Percentiles rank a stretch among this genome's conserved stretches.
These are phyloP conservation scores for Leucozona laternaria DNA, from an alignment of 2,888 invertebrate genomes.

Conservation along the genomic window DNA sequence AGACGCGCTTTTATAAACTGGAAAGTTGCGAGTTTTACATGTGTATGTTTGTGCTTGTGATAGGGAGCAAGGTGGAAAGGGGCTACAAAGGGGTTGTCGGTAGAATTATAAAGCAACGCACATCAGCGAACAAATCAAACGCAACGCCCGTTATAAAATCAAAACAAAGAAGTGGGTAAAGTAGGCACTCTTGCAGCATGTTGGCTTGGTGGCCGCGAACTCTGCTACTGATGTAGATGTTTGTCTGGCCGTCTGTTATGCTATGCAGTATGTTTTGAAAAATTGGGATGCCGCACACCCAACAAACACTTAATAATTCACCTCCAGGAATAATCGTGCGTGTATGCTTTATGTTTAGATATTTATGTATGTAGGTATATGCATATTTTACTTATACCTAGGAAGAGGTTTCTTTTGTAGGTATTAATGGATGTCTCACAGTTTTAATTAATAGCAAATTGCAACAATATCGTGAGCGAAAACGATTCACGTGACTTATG, in stretches of 20 bases:
- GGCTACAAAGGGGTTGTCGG: constrained; percentile 24
- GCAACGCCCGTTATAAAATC: constrained; percentile 65
- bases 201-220: constrained; percentile 35
- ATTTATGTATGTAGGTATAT: not conserved
- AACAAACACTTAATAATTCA: constrained; percentile 47
- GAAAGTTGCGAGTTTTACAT: not conserved
- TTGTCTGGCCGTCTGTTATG: constrained; percentile 26
- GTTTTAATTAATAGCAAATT: constrained; percentile 54
- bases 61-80: not conserved
- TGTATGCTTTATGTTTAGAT: constrained; percentile 17
- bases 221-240: constrained; percentile 35
- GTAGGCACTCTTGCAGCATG: constrained; percentile 8
- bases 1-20: constrained; percentile 25
- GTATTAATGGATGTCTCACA: constrained; percentile 51
- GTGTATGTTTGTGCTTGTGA: not conserved
- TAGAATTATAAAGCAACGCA: constrained; percentile 55
- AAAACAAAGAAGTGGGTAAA: constrained; percentile 66
- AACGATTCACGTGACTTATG: constrained; percentile 41
- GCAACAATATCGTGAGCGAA: constrained; percentile 5
- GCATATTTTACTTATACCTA: not conserved
- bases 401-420: not conserved
- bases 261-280: constrained; percentile 26
- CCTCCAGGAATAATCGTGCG: constrained; percentile 41
- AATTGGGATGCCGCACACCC: constrained; percentile 53
- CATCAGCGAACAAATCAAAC: constrained; percentile 69